Evolutionary conservation across 2,888 invertebrate genomes (phyloP), one percentile per base, ranked within the genome.

Genomic region (Spisula subtruncata): DNA sequence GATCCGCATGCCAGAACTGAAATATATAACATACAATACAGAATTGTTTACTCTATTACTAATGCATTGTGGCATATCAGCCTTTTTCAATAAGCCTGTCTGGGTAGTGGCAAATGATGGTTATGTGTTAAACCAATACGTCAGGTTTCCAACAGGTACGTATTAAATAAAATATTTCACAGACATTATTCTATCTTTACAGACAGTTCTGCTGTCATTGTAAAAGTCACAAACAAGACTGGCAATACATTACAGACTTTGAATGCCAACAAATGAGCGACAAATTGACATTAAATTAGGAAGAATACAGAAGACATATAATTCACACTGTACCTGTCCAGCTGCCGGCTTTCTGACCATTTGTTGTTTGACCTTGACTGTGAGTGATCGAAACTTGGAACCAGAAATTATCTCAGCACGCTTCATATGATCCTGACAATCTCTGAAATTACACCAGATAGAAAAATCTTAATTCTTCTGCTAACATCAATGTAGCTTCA

Each of bases 1-100:
- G 96, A 89, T 96, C 96, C 54, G 94, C 96, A 85, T 96, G 96
- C 96, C 96, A 96, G 83, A 96, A 96, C 96, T 96, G 91, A 81
- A 90, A 90, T 35, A 54, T 41, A 41, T 41, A 2, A 41, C 41
- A 41, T 41, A 41, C 4, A 2, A 2, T 41, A 41, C 41, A 41
- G 41, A n/a, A n/a, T n/a, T n/a, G n/a, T n/a, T n/a, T n/a, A n/a
- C n/a, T n/a, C n/a, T n/a, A n/a, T n/a, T n/a, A n/a, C n/a, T n/a
- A n/a, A n/a, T n/a, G n/a, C n/a, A n/a, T n/a, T n/a, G n/a, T n/a
- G n/a, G n/a, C n/a, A n/a, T n/a, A n/a, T n/a, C n/a, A n/a, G n/a
- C n/a, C n/a, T n/a, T n/a, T n/a, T n/a, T n/a, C n/a, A n/a, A n/a
- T n/a, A n/a, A n/a, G n/a, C n/a, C n/a, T n/a, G n/a, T n/a, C n/a